These are phyloP conservation scores for Chromoteleia sp. DNA, from an alignment of 2,888 invertebrate species.

Conservation along the genomic window DNA sequence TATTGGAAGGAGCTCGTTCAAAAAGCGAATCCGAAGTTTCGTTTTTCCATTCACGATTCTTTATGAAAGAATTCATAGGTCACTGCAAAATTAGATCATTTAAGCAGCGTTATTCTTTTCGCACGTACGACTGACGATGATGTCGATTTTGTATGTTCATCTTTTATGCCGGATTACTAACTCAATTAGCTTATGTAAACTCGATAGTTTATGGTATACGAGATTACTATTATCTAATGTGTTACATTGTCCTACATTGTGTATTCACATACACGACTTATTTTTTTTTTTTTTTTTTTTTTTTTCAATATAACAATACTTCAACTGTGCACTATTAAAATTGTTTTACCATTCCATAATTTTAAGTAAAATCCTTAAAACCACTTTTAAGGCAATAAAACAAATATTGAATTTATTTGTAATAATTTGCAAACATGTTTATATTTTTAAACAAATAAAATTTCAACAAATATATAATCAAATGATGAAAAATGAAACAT, in stretches of 20 bases:
- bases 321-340: no score
- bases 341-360: no score
- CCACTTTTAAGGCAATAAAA: no score
- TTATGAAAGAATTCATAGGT: conserved; percentile 12
- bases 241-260: conserved; percentile 57
- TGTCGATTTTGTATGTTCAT: conserved; percentile 29
- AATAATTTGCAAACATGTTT: no score
- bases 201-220: conserved; percentile 38
- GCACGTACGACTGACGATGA: not conserved
- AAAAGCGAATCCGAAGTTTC: no score
- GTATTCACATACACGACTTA: not conserved
- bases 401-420: no score
- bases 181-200: conserved; percentile 51
- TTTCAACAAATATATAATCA: no score
- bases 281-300: no score
- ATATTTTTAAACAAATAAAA: no score
- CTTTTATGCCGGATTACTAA: conserved; percentile 28
- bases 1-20: conserved; percentile 9
- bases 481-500: no score
- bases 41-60: conserved; percentile 26
- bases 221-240: conserved; percentile 59
- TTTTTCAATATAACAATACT: no score
- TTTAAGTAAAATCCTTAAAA: no score
- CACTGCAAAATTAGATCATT: conserved; percentile 20
- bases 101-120: conserved; percentile 2